Percentiles rank a stretch among this genome's conserved stretches.
These are phyloP conservation scores for Mirza zaza DNA, from an alignment of 2,113 vertebrate species.

Conservation along the genomic window DNA sequence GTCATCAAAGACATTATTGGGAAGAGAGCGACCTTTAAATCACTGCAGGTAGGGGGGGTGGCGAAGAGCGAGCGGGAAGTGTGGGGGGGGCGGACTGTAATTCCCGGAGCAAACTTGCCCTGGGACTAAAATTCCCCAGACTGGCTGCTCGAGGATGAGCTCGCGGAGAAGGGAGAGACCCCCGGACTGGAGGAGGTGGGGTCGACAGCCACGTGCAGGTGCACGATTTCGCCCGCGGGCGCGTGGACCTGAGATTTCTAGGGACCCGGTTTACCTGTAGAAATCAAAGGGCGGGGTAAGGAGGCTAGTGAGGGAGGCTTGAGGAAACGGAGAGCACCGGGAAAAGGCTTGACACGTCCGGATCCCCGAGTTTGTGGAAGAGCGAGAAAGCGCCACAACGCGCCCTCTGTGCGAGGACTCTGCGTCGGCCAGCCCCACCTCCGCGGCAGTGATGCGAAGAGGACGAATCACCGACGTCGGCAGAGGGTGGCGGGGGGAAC, in stretches of 20 bases:
- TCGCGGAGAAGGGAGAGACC: background rate
- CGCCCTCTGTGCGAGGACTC: accelerated
- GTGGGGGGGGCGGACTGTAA: background rate
- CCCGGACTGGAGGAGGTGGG: accelerated
- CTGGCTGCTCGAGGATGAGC: accelerated
- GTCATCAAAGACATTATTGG: background rate
- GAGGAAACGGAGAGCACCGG: background rate
- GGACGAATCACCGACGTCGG: background rate
- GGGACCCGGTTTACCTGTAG: accelerated
- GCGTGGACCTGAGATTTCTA: background rate
- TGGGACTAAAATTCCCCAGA: background rate
- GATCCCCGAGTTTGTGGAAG: background rate
- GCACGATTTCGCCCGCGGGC: accelerated
- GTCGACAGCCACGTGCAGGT: background rate
- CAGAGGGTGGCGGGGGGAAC: background rate
- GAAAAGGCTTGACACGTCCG: background rate
- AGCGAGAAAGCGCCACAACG: background rate
- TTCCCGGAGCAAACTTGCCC: background rate
- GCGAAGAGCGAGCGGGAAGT: accelerated
- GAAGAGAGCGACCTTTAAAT: background rate
- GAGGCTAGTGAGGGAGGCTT: background rate
- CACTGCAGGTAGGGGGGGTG: background rate
- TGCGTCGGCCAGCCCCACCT: conserved; percentile 4
- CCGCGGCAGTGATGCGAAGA: background rate
- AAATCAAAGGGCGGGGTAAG: background rate